Evolutionary conservation across 1,140 invertebrate genomes (phyloP).

Genomic region (Drosophila asahinai): DNA sequence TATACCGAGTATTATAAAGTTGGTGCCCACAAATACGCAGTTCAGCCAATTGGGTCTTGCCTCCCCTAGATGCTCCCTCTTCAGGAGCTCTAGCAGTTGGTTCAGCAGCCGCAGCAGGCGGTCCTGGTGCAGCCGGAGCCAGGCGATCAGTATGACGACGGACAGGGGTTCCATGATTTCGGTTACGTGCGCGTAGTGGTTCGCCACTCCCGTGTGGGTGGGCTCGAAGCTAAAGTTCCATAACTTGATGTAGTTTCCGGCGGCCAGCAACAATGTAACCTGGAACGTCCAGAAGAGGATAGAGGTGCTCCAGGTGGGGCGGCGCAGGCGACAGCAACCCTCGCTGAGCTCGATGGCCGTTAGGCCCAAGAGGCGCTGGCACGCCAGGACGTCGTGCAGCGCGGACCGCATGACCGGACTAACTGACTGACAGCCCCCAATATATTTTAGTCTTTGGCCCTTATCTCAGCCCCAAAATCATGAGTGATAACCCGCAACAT

Average conservation of each 20-base stretch:
- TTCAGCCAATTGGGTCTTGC: background rate
- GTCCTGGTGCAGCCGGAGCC: slow-evolving; percentile 3
- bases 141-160: background rate
- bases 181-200: slow-evolving; percentile 4
- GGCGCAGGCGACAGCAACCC: background rate
- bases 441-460: slow-evolving; percentile 3
- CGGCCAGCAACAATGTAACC: background rate
- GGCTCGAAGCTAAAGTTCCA: background rate
- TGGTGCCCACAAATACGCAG: background rate
- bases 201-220: slow-evolving; percentile 2
- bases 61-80: background rate
- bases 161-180: slow-evolving; percentile 7
- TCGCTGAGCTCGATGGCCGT: background rate
- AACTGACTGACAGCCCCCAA: background rate
- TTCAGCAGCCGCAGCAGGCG: background rate
- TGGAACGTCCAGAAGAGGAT: slow-evolving; percentile 1
- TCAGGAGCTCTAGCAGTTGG: background rate
- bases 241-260: background rate
- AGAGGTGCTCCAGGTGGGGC: background rate
- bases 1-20: accelerated
- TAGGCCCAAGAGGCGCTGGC: slow-evolving; percentile 3
- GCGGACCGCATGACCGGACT: slow-evolving; percentile 9
- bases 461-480: slow-evolving; percentile 4
- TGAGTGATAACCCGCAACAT: background rate
- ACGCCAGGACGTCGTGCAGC: slow-evolving; percentile 8